A percentile compares a stretch with the other conserved stretches of the same genome.
phyloP scores from a whole-genome alignment of 2,888 invertebrate species.

The Allolobophora icterica region DNA sequence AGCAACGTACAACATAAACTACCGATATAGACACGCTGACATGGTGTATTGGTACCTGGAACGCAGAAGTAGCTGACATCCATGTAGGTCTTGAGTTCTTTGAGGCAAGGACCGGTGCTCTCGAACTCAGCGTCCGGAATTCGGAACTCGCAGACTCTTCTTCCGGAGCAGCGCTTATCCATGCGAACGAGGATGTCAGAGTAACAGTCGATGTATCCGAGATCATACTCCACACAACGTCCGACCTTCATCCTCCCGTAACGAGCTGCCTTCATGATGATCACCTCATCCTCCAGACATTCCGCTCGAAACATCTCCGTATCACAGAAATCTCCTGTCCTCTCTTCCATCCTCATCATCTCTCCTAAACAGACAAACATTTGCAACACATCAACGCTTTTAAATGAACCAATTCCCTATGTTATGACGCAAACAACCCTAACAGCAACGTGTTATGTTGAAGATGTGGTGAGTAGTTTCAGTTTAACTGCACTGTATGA shows the following conservation, averaged over 20 bases:
- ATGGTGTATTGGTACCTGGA: conserved; percentile 31
- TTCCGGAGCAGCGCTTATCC: conserved; percentile 43
- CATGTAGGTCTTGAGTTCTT: conserved; percentile 45
- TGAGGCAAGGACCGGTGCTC: conserved; percentile 43
- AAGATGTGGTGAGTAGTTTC: too few relatives aligned
- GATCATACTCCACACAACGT: conserved; percentile 42
- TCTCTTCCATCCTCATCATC: not conserved
- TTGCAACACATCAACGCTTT: not conserved
- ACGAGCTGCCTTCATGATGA: conserved; percentile 39
- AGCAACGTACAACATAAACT: too few relatives aligned
- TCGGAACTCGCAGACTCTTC: conserved; percentile 40
- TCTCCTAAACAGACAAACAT: not conserved
- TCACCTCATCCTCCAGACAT: conserved; percentile 40
- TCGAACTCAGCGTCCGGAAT: conserved; percentile 46
- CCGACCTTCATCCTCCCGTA: conserved; percentile 44
- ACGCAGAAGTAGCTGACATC: conserved; percentile 45
- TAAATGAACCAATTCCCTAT: too few relatives aligned
- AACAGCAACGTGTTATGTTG: not conserved
- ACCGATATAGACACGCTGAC: too few relatives aligned
- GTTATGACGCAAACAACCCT: not conserved
- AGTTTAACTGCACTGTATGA: too few relatives aligned
- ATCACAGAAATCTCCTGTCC: conserved; percentile 38
- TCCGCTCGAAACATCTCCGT: conserved; percentile 42
- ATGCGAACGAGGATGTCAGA: conserved; percentile 40
- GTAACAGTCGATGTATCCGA: conserved; percentile 45